Evolutionary conservation across 2,797 vertebrate genomes (phyloP), one percentile per base, ranked within the genome.

Genomic region (Botia kubotai): DNA sequence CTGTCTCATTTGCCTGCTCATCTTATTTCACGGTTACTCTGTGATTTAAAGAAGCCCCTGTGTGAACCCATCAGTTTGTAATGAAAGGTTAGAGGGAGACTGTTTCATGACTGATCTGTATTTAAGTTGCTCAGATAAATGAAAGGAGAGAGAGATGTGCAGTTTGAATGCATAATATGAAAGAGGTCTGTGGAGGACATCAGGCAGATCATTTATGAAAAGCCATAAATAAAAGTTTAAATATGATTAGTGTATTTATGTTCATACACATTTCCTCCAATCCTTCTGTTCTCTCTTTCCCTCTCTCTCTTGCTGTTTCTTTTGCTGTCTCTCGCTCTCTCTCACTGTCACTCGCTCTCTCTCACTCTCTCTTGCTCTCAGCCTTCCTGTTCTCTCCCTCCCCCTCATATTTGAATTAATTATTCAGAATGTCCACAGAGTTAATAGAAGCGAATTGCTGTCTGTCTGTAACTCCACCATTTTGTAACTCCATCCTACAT

Each of bases 51-150:
- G 39, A 69, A 62, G 3, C 33, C n/a, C 70, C 26, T n/a, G 36
- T 19, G 43, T 72, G 29, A 57, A 29, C 17, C 17, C 53, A 75
- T 50, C 23, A 57, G 21, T 39, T 48, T 62, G 53, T 62, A 86
- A 83, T 83, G 65, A 83, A 81, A 78, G 68, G 75, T 77, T 70
- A 76, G 60, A 80, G 65, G 43, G 57, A 60, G 70, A 55, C 58
- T 1, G 48, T 50, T 53, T 62, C 62, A n/a, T 68, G 21, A 60
- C 63, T 52, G 73, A 53, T 69, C 69, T 80, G 62, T 55, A 66
- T 23, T 53, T 58, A 82, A 75, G 67, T 43, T 21, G 46, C 67
- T 82, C 13, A 57, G 55, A 48, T 33, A 53, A 13, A 13, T 67
- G 13, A 14, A 46, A 43, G 23, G 21, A 36, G 19, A 43, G 19